A percentile compares a stretch with the other conserved stretches of the same genome.
Conservation (phyloP, 2,888 invertebrate species). For the Drosophila parthenogenetica region DNA sequence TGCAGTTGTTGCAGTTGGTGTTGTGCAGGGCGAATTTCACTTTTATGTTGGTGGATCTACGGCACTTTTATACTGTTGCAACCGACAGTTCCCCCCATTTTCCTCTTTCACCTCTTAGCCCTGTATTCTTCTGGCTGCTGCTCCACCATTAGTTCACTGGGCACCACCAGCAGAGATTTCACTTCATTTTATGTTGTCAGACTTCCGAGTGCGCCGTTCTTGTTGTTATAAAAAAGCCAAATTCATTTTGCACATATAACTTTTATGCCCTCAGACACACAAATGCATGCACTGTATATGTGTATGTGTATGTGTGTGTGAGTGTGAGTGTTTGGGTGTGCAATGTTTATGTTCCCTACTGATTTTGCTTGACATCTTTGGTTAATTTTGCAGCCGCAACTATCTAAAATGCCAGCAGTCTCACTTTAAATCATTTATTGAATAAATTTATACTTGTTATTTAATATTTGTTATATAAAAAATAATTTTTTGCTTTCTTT, state of each 20-base stretch:
- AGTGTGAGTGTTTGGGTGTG: conserved; percentile 17
- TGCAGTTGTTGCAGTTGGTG: conserved; percentile 31
- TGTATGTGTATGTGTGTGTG: conserved; percentile 7
- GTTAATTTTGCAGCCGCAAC: conserved; percentile 71
- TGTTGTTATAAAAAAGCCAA: conserved; percentile 80
- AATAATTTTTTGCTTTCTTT: conserved; percentile 20
- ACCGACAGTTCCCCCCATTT: conserved; percentile 31
- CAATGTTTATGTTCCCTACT: conserved; percentile 57
- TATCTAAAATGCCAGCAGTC: conserved; percentile 19
- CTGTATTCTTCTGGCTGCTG: not conserved
- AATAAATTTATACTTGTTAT: conserved; percentile 8
- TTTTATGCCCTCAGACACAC: conserved; percentile 52
- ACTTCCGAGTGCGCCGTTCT: conserved; percentile 76
- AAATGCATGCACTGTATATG: conserved; percentile 10
- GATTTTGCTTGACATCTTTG: conserved; percentile 64
- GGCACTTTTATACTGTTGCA: conserved; percentile 65
- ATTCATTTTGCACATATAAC: conserved; percentile 80
- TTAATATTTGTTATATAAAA: conserved; percentile 4
- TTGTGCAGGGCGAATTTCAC: conserved; percentile 65
- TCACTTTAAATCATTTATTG: conserved; percentile 29
- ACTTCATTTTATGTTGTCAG: conserved; percentile 80
- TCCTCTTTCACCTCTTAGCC: not conserved
- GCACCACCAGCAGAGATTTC: conserved; percentile 78
- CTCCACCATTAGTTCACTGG: conserved; percentile 61
- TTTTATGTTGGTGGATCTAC: conserved; percentile 71